phyloP scores from a whole-genome alignment of 2,888 invertebrate species.

The Thecophora atra region DNA sequence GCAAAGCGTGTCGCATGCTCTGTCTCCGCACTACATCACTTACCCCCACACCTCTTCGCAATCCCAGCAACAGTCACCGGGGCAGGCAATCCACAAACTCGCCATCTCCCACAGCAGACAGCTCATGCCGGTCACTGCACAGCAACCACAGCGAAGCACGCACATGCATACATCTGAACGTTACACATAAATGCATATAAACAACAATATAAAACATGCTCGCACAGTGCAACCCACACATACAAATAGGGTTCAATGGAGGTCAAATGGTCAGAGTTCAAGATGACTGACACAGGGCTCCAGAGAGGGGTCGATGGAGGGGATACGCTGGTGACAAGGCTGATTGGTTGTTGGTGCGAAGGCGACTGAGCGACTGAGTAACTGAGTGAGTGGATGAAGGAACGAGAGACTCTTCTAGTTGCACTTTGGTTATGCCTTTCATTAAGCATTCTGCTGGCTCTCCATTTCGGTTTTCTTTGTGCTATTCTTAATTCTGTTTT shows the following conservation, averaged over 20 bases:
- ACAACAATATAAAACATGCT: background rate
- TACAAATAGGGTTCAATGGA: conserved; percentile 56
- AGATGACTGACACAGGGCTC: conserved; percentile 54
- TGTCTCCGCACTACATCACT: background rate
- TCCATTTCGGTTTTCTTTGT: background rate
- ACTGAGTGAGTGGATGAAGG: background rate
- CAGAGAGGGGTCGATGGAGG: conserved; percentile 46
- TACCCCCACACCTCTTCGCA: background rate
- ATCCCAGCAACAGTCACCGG: background rate
- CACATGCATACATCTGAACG: conserved; percentile 2
- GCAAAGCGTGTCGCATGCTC: conserved; percentile 20
- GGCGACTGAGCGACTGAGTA: background rate
- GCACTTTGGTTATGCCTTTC: conserved; percentile 8
- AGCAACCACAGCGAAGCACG: conserved; percentile 12
- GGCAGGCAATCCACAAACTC: background rate
- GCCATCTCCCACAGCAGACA: background rate
- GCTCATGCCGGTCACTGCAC: conserved; percentile 24
- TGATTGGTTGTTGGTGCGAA: conserved; percentile 5
- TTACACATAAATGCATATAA: conserved; percentile 18
- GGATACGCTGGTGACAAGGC: background rate
- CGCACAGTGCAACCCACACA: conserved; percentile 3
- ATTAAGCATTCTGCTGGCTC: background rate
- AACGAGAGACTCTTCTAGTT: conserved; percentile 1
- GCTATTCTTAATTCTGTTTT: background rate
- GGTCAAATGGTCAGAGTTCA: conserved; percentile 67